phyloP scores from a whole-genome alignment of 1,140 invertebrate genomes.

The Plutomurus gul region DNA sequence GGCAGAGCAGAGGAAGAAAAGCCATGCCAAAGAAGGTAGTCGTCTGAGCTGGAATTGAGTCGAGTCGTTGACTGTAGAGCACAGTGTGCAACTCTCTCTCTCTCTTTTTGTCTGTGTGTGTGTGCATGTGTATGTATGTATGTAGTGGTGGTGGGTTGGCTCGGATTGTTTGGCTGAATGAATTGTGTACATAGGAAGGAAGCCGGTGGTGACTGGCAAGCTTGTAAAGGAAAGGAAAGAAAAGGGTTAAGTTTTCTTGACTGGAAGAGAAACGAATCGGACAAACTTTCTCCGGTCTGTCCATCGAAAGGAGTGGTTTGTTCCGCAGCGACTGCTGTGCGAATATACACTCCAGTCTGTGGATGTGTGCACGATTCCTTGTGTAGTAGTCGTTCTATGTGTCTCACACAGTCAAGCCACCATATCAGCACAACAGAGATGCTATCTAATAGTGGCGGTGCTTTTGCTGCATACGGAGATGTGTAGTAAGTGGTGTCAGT shows the following conservation, averaged over 20 bases:
- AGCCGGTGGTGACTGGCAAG: constrained; percentile 30
- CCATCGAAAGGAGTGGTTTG: constrained; percentile 28
- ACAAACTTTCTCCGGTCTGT: constrained; percentile 40
- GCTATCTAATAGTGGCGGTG: too few relatives aligned
- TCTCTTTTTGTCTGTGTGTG: not conserved
- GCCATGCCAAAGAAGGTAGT: not conserved
- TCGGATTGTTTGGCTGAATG: not conserved
- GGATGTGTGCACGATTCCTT: not conserved
- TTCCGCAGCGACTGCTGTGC: not conserved
- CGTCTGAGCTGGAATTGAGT: not conserved
- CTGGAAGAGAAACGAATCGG: constrained; percentile 37
- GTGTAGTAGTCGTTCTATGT: not conserved
- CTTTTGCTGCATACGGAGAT: too few relatives aligned
- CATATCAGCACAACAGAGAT: not conserved
- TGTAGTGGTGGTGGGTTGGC: too few relatives aligned
- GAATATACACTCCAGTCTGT: not conserved
- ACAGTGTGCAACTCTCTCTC: not conserved
- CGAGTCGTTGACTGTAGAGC: not conserved
- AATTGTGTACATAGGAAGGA: constrained; percentile 22
- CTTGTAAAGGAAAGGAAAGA: constrained; percentile 17
- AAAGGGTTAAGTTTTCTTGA: constrained; percentile 41
- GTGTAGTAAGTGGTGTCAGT: too few relatives aligned
- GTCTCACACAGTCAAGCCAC: not conserved
- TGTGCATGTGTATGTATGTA: too few relatives aligned
- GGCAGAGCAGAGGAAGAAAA: not conserved